phyloP scores from a whole-genome alignment of 2,113 vertebrate genomes.

The Scolopax mira region DNA sequence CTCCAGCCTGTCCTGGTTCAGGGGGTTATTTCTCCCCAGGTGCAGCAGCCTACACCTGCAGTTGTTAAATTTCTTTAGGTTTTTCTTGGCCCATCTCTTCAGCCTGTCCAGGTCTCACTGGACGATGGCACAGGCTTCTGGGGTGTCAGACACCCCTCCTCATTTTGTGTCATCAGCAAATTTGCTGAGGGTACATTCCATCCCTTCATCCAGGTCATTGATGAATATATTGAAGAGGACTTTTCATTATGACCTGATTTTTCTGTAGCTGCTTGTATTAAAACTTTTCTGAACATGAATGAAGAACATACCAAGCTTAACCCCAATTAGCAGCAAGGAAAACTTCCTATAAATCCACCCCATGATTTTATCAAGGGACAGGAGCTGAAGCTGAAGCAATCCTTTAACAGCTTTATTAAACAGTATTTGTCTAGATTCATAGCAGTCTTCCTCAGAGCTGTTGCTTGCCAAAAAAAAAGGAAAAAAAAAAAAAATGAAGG shows the following conservation, averaged over 20 bases:
- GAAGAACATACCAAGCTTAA: background rate
- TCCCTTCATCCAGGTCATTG: no score
- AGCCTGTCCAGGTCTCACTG: no score
- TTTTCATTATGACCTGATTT: background rate
- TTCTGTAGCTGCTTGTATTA: background rate
- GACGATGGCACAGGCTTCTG: no score
- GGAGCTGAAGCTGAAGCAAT: background rate
- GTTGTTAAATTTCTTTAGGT: no score
- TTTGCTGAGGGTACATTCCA: no score
- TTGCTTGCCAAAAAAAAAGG: background rate
- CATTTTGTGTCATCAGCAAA: no score
- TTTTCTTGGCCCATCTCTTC: no score
- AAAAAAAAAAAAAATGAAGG: fast-evolving
- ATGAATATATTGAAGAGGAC: no score
- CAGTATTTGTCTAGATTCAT: background rate
- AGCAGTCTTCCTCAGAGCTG: background rate
- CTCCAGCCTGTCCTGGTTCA: no score
- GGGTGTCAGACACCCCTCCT: no score
- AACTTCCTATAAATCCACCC: background rate
- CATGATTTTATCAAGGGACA: background rate
- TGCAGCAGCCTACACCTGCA: no score
- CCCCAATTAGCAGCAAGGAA: background rate
- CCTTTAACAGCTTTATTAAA: background rate
- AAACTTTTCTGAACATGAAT: background rate
- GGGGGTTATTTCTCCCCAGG: no score